These are phyloP conservation scores for Campylomormyrus numenius DNA, from an alignment of 2,113 vertebrate species.

Conservation along the genomic window DNA sequence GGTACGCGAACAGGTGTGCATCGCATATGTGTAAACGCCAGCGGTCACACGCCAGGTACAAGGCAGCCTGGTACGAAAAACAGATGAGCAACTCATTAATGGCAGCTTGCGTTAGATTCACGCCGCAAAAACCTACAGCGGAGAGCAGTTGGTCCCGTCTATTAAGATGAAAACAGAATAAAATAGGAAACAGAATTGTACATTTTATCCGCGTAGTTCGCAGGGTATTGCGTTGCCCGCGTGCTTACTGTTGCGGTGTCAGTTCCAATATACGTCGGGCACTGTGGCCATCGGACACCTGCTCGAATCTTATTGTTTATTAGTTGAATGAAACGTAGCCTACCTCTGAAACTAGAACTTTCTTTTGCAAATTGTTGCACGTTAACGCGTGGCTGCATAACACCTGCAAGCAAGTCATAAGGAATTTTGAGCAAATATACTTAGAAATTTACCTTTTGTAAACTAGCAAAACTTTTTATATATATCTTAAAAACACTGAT, in stretches of 20 bases:
- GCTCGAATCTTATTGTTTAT: neutral
- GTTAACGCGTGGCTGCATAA: neutral
- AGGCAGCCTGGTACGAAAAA: slow-evolving; percentile 56
- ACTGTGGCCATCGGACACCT: neutral
- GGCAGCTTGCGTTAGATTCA: slow-evolving; percentile 63
- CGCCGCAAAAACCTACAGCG: slow-evolving; percentile 39
- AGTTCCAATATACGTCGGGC: neutral
- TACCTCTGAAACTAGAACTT: neutral
- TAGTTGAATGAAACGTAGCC: neutral
- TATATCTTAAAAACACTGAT: neutral
- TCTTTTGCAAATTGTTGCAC: neutral
- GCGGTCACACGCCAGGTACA: slow-evolving; percentile 56
- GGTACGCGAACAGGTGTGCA: slow-evolving; percentile 52
- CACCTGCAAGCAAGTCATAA: neutral
- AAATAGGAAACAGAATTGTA: slow-evolving; percentile 36
- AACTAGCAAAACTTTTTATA: neutral
- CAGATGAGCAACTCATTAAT: slow-evolving; percentile 61
- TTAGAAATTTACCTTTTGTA: neutral
- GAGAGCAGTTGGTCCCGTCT: slow-evolving; percentile 52
- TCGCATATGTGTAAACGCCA: slow-evolving; percentile 44
- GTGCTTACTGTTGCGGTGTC: slow-evolving; percentile 30
- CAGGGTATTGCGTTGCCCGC: slow-evolving; percentile 18
- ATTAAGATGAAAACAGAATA: slow-evolving; percentile 37
- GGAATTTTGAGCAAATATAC: neutral
- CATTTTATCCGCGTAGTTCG: slow-evolving; percentile 43